A percentile compares a stretch with the other conserved stretches of the same genome.
Conservation (phyloP, 2,113 vertebrate genomes). For the Corydoras maculifer region DNA sequence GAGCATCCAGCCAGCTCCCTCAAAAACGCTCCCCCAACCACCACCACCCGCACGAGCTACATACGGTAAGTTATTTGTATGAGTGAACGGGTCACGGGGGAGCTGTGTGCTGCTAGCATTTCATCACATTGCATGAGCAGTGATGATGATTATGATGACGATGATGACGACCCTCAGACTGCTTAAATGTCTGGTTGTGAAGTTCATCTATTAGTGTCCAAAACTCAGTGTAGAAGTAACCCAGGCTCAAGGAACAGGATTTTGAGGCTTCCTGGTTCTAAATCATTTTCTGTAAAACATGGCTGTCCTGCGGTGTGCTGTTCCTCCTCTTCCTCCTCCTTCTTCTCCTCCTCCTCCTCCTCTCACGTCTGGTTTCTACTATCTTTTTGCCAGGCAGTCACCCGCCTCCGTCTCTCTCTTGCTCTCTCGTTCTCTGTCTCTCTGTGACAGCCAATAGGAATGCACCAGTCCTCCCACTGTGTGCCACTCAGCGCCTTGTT, state of each 20-base stretch:
- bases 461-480: constrained; percentile 67
- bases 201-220: too few species aligned
- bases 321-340: background rate
- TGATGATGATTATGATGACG: background rate
- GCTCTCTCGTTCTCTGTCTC: constrained; percentile 17
- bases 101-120: constrained; percentile 24
- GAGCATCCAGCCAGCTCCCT: constrained; percentile 27
- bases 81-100: background rate
- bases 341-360: constrained; percentile 44
- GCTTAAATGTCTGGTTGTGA: too few species aligned
- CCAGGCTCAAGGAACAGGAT: too few species aligned
- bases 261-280: too few species aligned
- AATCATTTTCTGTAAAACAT: too few species aligned
- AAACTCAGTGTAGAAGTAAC: too few species aligned
- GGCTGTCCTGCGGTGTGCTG: too few species aligned
- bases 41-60: too few species aligned
- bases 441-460: constrained; percentile 61
- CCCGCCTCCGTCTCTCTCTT: constrained; percentile 7
- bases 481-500: constrained; percentile 73
- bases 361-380: constrained; percentile 60
- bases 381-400: constrained; percentile 55
- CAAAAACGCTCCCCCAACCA: constrained; percentile 21
- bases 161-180: too few species aligned
- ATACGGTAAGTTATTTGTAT: too few species aligned
- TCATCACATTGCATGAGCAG: constrained; percentile 28